phyloP scores from a whole-genome alignment of 2,888 invertebrate species.

The Drosophila prostipennis region DNA sequence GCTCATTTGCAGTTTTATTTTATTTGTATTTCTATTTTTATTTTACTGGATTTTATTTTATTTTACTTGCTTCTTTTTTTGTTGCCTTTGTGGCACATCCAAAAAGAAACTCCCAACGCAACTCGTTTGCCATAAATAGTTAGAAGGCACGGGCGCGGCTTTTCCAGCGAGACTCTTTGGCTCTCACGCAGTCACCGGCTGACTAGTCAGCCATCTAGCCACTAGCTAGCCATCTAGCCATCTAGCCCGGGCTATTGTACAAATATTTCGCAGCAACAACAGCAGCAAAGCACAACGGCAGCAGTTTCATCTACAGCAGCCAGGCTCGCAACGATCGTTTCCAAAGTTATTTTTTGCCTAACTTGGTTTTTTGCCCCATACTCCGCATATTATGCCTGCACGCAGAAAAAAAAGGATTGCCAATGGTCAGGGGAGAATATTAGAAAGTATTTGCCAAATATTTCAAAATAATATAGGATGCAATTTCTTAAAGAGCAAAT shows the following conservation, averaged over 20 bases:
- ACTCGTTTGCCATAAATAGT: conserved; percentile 79
- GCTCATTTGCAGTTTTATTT: not conserved
- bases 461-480: too few species aligned
- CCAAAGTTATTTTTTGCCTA: conserved; percentile 71
- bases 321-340: conserved; percentile 47
- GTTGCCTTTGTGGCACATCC: conserved; percentile 50
- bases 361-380: conserved; percentile 65
- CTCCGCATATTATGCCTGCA: conserved; percentile 40
- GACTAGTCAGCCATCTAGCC: conserved; percentile 33
- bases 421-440: too few species aligned
- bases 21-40: not conserved
- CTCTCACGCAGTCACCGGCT: conserved; percentile 62
- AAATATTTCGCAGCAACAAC: conserved; percentile 64
- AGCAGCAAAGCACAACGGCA: conserved; percentile 47
- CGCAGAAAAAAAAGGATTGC: conserved; percentile 11
- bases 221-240: conserved; percentile 18
- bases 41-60: conserved; percentile 12
- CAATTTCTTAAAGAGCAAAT: too few species aligned
- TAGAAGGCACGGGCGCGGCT: conserved; percentile 81
- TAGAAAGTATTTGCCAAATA: not conserved
- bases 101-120: conserved; percentile 52
- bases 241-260: conserved; percentile 63
- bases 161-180: conserved; percentile 34
- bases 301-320: conserved; percentile 29
- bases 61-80: too few species aligned